Base-by-base conservation (phyloP, 2,797 vertebrate species). In the Falco concolor region DNA sequence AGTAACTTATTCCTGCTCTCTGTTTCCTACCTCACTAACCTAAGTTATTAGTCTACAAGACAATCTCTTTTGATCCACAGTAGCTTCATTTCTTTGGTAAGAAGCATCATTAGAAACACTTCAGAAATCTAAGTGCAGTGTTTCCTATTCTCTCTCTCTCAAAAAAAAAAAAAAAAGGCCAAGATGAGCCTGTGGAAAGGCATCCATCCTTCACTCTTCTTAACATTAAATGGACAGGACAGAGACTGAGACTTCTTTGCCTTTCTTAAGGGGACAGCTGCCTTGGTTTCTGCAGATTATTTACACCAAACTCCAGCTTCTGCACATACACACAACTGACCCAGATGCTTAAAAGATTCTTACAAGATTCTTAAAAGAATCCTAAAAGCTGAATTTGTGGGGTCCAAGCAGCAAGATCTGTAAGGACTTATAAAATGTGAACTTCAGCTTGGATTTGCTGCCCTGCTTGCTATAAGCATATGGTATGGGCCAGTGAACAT, bases 401-500 rank as follows among this genome's bases (percentile, higher is more conserved):
- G 25, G 32, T 86, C 49, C 47, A 85, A 82, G 50, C 32, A 76
- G 50, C 10, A 84, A 67, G n/a, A 73, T 47, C 84, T 69, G 16
- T 42, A 72, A 73, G 23, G 21, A 50, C 23, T 84, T 79, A 4
- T 3, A 75, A 84, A 78, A 49, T 4, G 19, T 34, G 42, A 57
- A 27, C 12, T 72, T 47, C 74, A 47, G 42, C 49, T 87, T 45
- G 27, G 40, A 52, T 64, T 57, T 89, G 59, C 67, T 73, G 36
- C 36, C 42, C 53, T 70, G 10, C 42, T 76, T 34, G 14, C 47
- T 32, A n/a, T 7, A 1, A 69, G 27, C 19, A 47, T 5, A 16
- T 5, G 5, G 7, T 21, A 28, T 4, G 19, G 54, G 17, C 14
- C 32, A 22, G 21, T 15, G n/a, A 61, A 61, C 14, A 5, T 0